Evolutionary conservation across 2,797 vertebrate genomes (phyloP), one percentile per base, ranked within the genome.

Genomic region (Hemibagrus guttatus): DNA sequence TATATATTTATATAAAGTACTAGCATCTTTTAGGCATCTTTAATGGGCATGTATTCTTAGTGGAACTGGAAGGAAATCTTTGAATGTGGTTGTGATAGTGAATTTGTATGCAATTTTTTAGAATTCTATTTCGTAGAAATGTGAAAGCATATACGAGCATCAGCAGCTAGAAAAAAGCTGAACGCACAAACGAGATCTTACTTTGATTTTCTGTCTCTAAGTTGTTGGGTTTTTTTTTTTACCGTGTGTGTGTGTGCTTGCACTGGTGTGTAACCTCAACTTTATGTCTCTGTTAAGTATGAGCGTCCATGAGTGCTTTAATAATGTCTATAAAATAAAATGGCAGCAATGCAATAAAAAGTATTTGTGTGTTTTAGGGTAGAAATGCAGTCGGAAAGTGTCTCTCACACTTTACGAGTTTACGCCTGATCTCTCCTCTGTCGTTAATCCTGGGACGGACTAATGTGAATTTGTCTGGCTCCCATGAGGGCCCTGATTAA

Each of bases 391-490:
- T 46, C 49, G 3, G 21, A 49, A 81, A 89, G 85, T 85, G 78
- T 91, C 87, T 91, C 89, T 90, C 86, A 76, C 88, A 23, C 87
- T 81, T 91, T 89, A 90, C 88, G 87, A 92, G 91, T 90, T 91
- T 90, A 88, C 88, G 31, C 86, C 91, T 75, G 87, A 91, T 91
- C 91, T 91, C 86, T 82, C 39, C 88, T 88, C 85, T 90, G 88
- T 91, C 86, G 90, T 92, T 93, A 92, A 93, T 94, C 92, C 90
- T 84, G 46, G 76, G 88, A 21, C 52, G 54, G 78, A 89, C 93
- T 94, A 93, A 93, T 94, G 90, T 92, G 91, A 92, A 93, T 92
- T 94, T 92, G 93, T 92, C 92, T 89, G 88, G 91, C 85, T 92
- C 90, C 68, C 85, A 76, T 88, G 93, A 94, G 93, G 91, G 92